These are phyloP conservation scores for Dynastes tityus DNA, from an alignment of 2,888 invertebrate species.

Conservation along the genomic window DNA sequence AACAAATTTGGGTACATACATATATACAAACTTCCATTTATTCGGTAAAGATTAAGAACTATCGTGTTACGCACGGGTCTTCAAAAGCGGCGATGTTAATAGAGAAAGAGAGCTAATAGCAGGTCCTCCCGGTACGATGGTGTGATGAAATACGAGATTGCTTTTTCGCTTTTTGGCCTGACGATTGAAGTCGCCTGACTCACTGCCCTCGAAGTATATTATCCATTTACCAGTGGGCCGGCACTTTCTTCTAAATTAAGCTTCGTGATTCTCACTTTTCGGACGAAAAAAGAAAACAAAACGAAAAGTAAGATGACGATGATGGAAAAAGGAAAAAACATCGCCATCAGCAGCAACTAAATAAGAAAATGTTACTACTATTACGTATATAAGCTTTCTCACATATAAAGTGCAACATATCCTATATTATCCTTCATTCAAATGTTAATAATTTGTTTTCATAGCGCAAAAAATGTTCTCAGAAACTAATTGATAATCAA, in stretches of 20 bases:
- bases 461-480: too few relatives aligned
- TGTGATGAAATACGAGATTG: too few relatives aligned
- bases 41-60: constrained; percentile 39
- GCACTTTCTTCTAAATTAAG: neutral
- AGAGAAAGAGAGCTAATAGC: constrained; percentile 52
- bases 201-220: neutral
- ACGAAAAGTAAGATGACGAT: neutral
- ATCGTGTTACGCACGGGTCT: constrained; percentile 29
- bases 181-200: neutral
- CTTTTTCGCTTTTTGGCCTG: too few relatives aligned
- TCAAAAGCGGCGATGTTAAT: constrained; percentile 49
- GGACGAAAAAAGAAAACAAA: constrained; percentile 1
- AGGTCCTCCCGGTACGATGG: neutral
- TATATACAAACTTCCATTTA: neutral
- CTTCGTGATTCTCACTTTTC: constrained; percentile 12
- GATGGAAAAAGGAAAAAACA: too few relatives aligned
- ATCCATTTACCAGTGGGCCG: constrained; percentile 2
- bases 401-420: too few relatives aligned
- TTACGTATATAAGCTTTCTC: too few relatives aligned
- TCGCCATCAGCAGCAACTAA: too few relatives aligned
- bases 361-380: too few relatives aligned
- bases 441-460: too few relatives aligned
- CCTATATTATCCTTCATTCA: too few relatives aligned
- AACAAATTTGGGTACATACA: too few relatives aligned
- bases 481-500: too few relatives aligned